These are phyloP conservation scores for Drosophila neotestacea DNA, from an alignment of 2,888 invertebrate species.

Conservation along the genomic window DNA sequence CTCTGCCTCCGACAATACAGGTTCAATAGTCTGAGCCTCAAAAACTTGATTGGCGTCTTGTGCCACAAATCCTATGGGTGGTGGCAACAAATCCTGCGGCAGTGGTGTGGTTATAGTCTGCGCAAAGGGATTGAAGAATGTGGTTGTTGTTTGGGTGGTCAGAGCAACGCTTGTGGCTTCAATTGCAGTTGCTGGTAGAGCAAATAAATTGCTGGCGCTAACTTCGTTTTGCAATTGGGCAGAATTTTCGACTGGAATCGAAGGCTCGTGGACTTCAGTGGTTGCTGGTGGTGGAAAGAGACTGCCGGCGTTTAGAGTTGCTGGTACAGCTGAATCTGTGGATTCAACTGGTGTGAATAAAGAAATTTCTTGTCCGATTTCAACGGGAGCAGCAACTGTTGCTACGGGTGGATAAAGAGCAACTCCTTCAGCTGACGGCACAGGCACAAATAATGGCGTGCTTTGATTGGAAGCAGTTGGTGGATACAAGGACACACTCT, in stretches of 20 bases:
- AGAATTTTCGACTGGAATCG: background rate
- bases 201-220: slow-evolving; percentile 18
- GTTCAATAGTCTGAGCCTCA: slow-evolving; percentile 54
- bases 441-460: slow-evolving; percentile 60
- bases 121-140: slow-evolving; percentile 68
- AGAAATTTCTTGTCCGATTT: background rate
- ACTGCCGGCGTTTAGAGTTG: slow-evolving; percentile 3
- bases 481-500: slow-evolving; percentile 17
- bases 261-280: background rate
- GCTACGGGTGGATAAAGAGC: slow-evolving; percentile 50
- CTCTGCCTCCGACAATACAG: slow-evolving; percentile 42
- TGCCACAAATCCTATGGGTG: slow-evolving; percentile 65
- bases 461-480: slow-evolving; percentile 7
- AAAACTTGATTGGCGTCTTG: slow-evolving; percentile 11
- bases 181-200: background rate
- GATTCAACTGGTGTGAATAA: background rate
- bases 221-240: background rate
- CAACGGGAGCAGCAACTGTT: background rate
- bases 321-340: slow-evolving; percentile 5
- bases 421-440: slow-evolving; percentile 34
- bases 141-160: slow-evolving; percentile 52
- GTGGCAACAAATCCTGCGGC: slow-evolving; percentile 46
- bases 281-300: slow-evolving; percentile 27
- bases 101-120: slow-evolving; percentile 57
- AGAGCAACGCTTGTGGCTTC: slow-evolving; percentile 34